These are phyloP conservation scores for Proisotoma minuta DNA, from an alignment of 2,888 invertebrate genomes.

Conservation along the genomic window DNA sequence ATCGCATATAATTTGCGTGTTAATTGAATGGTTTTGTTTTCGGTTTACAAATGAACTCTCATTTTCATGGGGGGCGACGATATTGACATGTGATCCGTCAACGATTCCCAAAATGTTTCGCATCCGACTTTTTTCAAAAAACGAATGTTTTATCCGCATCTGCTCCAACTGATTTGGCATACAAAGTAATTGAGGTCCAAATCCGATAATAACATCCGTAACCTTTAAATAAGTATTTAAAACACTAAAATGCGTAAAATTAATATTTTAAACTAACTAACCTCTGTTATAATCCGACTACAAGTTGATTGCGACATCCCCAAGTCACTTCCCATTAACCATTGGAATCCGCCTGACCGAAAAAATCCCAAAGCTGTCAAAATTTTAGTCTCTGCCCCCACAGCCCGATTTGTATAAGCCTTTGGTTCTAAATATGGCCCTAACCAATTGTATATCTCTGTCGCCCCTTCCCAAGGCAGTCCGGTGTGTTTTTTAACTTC, in stretches of 20 bases:
- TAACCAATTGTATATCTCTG: background rate
- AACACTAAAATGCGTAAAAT: no score
- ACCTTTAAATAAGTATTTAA: no score
- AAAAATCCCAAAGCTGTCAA: background rate
- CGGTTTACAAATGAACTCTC: background rate
- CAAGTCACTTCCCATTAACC: background rate
- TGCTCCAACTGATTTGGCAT: background rate
- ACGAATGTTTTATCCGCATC: background rate
- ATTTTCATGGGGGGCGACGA: background rate
- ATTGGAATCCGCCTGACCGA: background rate
- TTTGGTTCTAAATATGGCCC: background rate
- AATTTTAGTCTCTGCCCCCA: background rate
- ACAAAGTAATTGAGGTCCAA: no score
- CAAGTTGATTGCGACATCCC: background rate
- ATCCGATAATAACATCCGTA: no score
- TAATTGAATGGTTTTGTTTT: background rate
- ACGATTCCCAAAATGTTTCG: background rate
- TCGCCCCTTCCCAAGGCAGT: background rate
- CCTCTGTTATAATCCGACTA: background rate
- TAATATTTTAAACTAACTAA: no score
- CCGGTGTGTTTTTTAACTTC: background rate
- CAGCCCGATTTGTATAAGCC: background rate
- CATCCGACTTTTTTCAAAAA: background rate
- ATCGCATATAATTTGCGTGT: background rate
- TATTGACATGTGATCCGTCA: background rate